Base-by-base conservation (phyloP, 53 echinoderm and acorn worm species). In the Echinarachnius parma region DNA sequence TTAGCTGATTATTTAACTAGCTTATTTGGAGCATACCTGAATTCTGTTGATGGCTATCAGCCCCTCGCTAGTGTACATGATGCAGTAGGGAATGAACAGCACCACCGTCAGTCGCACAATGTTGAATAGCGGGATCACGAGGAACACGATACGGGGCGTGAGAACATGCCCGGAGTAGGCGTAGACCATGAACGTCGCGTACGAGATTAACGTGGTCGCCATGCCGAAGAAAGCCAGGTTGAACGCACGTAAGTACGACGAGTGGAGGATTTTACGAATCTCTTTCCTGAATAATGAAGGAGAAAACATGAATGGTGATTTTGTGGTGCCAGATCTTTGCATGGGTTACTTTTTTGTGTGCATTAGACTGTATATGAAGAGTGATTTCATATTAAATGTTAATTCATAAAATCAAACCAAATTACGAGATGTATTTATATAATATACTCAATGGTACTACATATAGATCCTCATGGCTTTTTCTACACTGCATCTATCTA, bases 101-200 rank as follows among this genome's bases (percentile, higher is more conserved):
- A 80, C 58, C 1, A 86, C 34, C 9, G 81, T 71, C 44, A 89
- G 81, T 23, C 93, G 77, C 21, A 86, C 63, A 1, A 77, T 77
- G 59, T 89, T 83, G 64, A 85, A 91, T 75, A 91, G 49, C 9
- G 90, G 91, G 20, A 96, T 66, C 5, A 82, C 85, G 9, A 82
- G 48, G 36, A 82, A 96, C 45, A 96, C 91, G 59, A 82, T 85
- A 23, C 75, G 64, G 0, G 96, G 78, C 1, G 69, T 29, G 8
- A 91, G 77, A 7, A 79, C 59, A 34, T 96, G 87, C 31, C 96
- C 96, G 21, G 82, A 60, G 13, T 76, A 18, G 5, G 87, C 82
- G 58, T 87, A 96, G 3, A 87, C 75, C 4, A 81, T 59, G 60
- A 96, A 96, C 0, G 91, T 91, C 33, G 59, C 62, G 49, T 79